Evolutionary conservation across 2,113 vertebrate species (phyloP).

Genomic region (Amazona vittata): DNA sequence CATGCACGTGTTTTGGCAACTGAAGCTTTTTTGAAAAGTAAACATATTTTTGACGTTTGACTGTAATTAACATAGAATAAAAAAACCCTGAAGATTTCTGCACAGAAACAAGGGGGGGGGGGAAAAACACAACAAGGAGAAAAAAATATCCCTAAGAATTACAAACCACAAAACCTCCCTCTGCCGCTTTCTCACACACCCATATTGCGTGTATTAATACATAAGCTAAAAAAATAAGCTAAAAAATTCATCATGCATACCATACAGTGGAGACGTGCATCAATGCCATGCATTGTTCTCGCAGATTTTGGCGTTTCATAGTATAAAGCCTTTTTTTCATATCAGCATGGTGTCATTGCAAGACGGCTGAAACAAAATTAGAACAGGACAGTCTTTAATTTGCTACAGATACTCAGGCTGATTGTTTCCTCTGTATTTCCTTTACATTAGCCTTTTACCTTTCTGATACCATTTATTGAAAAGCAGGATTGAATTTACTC

Average conservation of each 20-base stretch:
- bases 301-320: not conserved
- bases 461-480: not conserved
- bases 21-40: not conserved
- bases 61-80: not conserved
- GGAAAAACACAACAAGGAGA: not conserved
- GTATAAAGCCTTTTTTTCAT: not conserved
- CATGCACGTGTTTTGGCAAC: not conserved
- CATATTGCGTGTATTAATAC: not conserved
- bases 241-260: not conserved
- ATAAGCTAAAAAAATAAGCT: not conserved
- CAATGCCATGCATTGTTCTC: not conserved
- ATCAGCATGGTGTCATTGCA: not conserved
- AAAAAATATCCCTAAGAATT: not conserved
- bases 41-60: not conserved
- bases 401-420: not conserved
- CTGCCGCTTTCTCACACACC: accelerated
- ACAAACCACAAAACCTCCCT: not conserved
- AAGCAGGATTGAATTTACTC: constrained; percentile 8
- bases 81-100: not conserved
- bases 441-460: not conserved
- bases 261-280: not conserved
- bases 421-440: not conserved
- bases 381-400: not conserved
- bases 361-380: not conserved
- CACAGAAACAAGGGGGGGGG: not conserved